Evolutionary conservation across 2,797 vertebrate species (phyloP), one percentile per base, ranked within the genome.

Genomic region (Xiphorhynchus erythropygius): DNA sequence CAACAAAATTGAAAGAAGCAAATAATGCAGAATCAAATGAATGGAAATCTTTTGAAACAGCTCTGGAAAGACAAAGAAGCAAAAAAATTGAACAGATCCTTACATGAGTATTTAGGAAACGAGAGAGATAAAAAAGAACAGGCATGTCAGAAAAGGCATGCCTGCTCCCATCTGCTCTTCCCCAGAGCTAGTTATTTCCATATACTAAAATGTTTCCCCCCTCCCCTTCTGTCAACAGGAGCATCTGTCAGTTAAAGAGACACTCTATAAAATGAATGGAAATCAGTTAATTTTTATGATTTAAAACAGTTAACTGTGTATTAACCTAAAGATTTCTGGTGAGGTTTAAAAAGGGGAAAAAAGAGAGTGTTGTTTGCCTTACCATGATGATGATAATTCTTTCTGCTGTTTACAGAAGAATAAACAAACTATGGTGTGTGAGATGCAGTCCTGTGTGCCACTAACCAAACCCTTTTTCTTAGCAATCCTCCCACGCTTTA

Each of bases 381-480:
- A 98, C 98, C 98, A 98, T 98, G 93, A 80, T 94, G 96, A 68
- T 79, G 95, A 95, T 96, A 94, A 94, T 95, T 97, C 96, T 96
- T 95, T 97, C 94, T 96, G 94, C 79, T 93, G 90, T 96, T 97
- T 97, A 97, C 39, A 89, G 94, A 93, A 92, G 94, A 94, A 92
- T 87, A 96, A 91, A 93, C 93, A 94, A 95, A 93, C 59, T 89
- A 91, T 42, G 30, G 24, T 93, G 86, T 86, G 92, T 87, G 80
- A 93, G 91, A 85, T 64, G 95, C 50, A 91, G 96, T 96, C 71
- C 65, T 69, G 69, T 32, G 28, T 87, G 86, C 57, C 96, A 96
- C 95, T 91, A 93, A 96, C 80, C 96, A 94, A 97, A 67, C 87
- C 96, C 95, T 75, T 97, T 95, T 78, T 62, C 85, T 95, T 89